Percentiles rank a stretch among this genome's conserved stretches.
Conservation (phyloP, 2,888 invertebrate species). For the Athrips mouffetella region DNA sequence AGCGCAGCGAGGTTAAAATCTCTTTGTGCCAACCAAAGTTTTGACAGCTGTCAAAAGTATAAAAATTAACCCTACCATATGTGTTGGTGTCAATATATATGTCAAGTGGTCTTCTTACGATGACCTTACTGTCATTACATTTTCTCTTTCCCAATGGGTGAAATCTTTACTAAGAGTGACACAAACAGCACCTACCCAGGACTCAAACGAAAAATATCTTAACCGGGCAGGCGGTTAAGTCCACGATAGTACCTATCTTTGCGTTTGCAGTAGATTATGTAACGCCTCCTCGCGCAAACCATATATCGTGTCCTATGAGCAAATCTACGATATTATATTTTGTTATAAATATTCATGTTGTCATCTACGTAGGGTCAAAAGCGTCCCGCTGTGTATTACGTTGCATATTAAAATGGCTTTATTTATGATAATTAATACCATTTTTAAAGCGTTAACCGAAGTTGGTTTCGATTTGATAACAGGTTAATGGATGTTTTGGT, state of each 20-base stretch:
- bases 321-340: conserved; percentile 1
- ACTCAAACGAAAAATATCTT: too few species aligned
- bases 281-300: conserved; percentile 1
- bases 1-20: too few species aligned
- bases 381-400: conserved; percentile 27
- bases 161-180: too few species aligned
- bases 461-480: conserved; percentile 17
- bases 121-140: too few species aligned
- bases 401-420: conserved; percentile 38
- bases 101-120: too few species aligned
- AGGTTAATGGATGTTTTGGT: conserved; percentile 1
- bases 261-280: conserved; percentile 8
- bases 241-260: background rate
- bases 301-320: conserved; percentile 4
- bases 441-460: conserved; percentile 26
- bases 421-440: conserved; percentile 33
- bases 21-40: too few species aligned
- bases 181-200: too few species aligned
- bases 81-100: too few species aligned
- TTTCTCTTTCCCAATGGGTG: too few species aligned
- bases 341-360: conserved; percentile 12
- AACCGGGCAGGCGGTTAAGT: too few species aligned
- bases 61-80: too few species aligned
- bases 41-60: too few species aligned
- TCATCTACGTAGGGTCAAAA: conserved; percentile 16